Percentiles rank a stretch among this genome's conserved stretches.
Evolutionary conservation across 92 coral and sea anemone species (phyloP).

Genomic region (Porites cylindrica): DNA sequence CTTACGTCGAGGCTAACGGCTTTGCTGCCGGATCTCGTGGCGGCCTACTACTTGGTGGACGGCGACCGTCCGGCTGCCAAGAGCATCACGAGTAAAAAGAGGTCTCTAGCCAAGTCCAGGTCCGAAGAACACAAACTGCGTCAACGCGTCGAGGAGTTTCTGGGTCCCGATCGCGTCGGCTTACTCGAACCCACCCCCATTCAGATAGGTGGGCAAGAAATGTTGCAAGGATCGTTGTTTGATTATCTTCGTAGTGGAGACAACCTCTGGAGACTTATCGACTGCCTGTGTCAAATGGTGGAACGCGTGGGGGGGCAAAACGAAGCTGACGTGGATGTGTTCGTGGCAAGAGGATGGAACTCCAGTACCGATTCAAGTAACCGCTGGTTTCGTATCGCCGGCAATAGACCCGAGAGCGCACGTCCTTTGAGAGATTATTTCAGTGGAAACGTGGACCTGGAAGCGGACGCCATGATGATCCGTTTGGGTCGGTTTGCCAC

Average conservation of each 20-base stretch:
- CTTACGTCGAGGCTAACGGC: neutral
- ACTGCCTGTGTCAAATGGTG: neutral
- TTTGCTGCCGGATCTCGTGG: neutral
- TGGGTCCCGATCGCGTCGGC: neutral
- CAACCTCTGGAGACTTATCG: neutral
- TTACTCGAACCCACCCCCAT: neutral
- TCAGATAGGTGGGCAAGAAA: neutral
- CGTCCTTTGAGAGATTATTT: constrained; percentile 11
- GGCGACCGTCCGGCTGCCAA: constrained; percentile 22
- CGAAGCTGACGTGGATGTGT: neutral
- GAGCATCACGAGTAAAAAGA: neutral
- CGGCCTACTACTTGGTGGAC: constrained; percentile 3
- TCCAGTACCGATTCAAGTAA: neutral
- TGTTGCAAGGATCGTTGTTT: neutral
- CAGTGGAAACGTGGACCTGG: neutral
- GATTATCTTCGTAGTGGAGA: neutral
- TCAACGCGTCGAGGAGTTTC: neutral
- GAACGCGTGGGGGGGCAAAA: neutral
- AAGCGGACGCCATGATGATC: constrained; percentile 6
- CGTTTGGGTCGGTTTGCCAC: neutral
- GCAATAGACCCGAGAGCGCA: neutral
- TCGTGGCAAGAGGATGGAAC: constrained; percentile 16
- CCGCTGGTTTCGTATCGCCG: neutral
- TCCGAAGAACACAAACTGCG: neutral
- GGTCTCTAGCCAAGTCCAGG: neutral